Evolutionary conservation across 2,113 vertebrate species (phyloP).

Genomic region (Triplophysa siluroides): DNA sequence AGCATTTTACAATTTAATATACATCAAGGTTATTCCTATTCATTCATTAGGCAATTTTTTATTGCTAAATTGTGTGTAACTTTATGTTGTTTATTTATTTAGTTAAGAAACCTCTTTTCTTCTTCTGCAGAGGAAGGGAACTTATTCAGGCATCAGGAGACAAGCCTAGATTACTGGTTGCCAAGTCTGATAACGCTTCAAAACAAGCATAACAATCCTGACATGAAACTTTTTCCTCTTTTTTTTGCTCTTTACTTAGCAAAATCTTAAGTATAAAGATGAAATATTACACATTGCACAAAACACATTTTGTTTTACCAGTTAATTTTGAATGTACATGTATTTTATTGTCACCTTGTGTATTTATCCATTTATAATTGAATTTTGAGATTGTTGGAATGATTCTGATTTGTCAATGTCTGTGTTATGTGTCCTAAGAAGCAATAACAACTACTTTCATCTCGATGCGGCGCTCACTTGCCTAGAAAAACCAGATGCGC

Average conservation of each 20-base stretch:
- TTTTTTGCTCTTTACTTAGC: background rate
- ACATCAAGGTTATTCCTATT: no score
- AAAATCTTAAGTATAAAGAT: no score
- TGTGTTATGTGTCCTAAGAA: background rate
- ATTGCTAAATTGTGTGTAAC: background rate
- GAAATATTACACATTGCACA: background rate
- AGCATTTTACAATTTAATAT: background rate
- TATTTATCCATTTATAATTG: slow-evolving; percentile 1
- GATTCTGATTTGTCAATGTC: background rate
- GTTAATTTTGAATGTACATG: background rate
- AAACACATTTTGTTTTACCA: no score
- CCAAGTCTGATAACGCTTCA: slow-evolving; percentile 60
- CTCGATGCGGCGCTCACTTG: no score
- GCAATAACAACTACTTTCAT: background rate
- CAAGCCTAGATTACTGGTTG: slow-evolving; percentile 69
- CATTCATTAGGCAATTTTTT: background rate
- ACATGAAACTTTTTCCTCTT: background rate
- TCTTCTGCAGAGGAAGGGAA: slow-evolving; percentile 67
- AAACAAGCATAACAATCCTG: slow-evolving; percentile 60
- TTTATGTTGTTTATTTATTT: no score
- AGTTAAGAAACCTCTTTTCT: background rate
- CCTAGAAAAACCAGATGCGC: no score
- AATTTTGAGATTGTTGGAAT: background rate
- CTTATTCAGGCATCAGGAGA: slow-evolving; percentile 74
- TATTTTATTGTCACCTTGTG: background rate